Evolutionary conservation across 2,888 invertebrate species (phyloP).

Genomic region (Agonopterix heracliana): DNA sequence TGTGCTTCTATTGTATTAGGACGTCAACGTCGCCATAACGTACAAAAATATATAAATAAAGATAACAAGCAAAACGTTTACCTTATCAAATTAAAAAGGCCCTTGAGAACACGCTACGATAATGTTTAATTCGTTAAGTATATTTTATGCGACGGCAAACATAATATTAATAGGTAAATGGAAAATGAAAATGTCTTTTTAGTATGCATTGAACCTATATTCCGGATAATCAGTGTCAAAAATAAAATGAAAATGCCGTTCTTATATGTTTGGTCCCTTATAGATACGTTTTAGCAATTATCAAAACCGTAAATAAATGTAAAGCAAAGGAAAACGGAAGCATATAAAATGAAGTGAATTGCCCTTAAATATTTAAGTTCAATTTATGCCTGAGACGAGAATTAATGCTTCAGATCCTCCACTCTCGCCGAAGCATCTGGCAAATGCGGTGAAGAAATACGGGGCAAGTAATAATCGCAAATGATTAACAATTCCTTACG

Average conservation of each 20-base stretch:
- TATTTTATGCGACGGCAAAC: conserved; percentile 31
- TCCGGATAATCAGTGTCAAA: conserved; percentile 11
- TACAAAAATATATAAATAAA: conserved; percentile 70
- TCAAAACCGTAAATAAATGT: no score
- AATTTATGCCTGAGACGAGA: neutral
- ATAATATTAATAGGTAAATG: conserved; percentile 25
- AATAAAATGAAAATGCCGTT: conserved; percentile 15
- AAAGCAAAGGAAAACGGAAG: neutral
- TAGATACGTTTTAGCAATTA: conserved; percentile 8
- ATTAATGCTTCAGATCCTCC: neutral
- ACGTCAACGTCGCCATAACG: conserved; percentile 46
- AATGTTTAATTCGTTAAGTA: conserved; percentile 46
- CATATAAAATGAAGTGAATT: neutral
- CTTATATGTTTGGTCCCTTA: conserved; percentile 45
- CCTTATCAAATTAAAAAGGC: conserved; percentile 69
- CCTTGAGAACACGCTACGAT: conserved; percentile 47
- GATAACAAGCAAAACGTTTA: conserved; percentile 66
- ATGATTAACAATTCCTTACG: neutral
- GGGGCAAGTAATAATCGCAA: neutral
- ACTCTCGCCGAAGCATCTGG: neutral
- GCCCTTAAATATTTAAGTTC: neutral
- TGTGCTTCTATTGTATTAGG: conserved; percentile 58
- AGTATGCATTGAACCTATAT: conserved; percentile 36
- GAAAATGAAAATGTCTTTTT: conserved; percentile 61
- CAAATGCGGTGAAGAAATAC: neutral